phyloP scores from a whole-genome alignment of 2,797 vertebrate species.

The Myotis planiceps region DNA sequence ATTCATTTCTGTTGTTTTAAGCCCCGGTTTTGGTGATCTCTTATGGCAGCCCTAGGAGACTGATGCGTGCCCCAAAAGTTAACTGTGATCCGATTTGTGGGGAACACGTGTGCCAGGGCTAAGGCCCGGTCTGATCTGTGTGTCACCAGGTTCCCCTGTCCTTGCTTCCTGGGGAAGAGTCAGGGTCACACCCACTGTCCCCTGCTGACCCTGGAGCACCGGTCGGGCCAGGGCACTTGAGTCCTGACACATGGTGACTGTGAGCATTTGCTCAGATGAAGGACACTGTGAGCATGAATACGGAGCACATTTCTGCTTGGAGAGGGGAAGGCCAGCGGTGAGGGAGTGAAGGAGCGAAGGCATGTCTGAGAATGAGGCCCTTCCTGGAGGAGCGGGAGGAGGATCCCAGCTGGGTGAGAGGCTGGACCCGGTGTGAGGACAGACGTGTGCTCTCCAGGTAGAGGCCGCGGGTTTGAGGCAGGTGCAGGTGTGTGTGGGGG shows the following conservation, averaged over 20 bases:
- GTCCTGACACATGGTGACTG: background rate
- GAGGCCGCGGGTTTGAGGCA: background rate
- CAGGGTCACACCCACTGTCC: fast-evolving
- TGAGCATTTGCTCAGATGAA: fast-evolving
- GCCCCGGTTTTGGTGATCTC: background rate
- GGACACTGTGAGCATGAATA: fast-evolving
- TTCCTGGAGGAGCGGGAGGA: background rate
- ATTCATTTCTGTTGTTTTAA: background rate
- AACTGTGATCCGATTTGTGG: background rate
- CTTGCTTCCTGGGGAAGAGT: too few species aligned
- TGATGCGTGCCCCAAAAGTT: fast-evolving
- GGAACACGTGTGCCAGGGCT: background rate
- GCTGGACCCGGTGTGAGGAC: background rate
- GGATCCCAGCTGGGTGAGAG: fast-evolving
- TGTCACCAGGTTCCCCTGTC: fast-evolving
- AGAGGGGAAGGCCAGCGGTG: fast-evolving
- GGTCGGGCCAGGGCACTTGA: fast-evolving
- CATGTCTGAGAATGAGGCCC: fast-evolving
- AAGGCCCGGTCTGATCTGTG: background rate
- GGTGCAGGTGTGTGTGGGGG: fast-evolving
- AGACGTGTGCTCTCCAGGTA: fast-evolving
- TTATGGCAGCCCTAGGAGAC: background rate
- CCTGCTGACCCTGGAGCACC: fast-evolving
- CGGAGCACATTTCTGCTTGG: fast-evolving
- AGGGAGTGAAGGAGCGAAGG: background rate